These are phyloP conservation scores for Dysmachus trigonus DNA, from an alignment of 2,888 invertebrate species.

Conservation along the genomic window DNA sequence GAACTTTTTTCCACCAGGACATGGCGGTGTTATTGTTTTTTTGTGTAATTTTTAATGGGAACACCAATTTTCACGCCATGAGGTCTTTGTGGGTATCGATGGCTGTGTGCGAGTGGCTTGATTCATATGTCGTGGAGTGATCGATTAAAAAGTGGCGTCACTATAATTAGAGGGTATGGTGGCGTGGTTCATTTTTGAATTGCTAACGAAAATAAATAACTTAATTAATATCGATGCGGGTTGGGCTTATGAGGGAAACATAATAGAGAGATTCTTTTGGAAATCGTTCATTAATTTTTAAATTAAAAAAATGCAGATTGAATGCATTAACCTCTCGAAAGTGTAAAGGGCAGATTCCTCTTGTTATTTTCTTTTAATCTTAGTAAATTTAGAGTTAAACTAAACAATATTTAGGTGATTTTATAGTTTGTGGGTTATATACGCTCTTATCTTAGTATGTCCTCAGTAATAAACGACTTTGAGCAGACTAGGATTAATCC, in stretches of 20 bases:
- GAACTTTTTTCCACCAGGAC: not conserved
- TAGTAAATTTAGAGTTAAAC: too few relatives aligned
- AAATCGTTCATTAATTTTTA: not conserved
- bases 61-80: conserved; percentile 15
- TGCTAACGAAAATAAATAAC: not conserved
- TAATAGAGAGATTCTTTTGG: not conserved
- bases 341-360: not conserved
- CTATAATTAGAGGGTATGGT: not conserved
- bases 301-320: not conserved
- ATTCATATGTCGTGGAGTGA: not conserved
- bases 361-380: too few relatives aligned
- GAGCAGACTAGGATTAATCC: too few relatives aligned
- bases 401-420: too few relatives aligned
- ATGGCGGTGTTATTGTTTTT: not conserved
- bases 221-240: not conserved
- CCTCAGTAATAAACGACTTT: too few relatives aligned
- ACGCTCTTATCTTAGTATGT: too few relatives aligned
- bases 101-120: not conserved
- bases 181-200: not conserved
- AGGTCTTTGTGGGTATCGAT: not conserved
- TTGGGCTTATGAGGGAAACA: not conserved
- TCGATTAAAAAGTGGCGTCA: not conserved
- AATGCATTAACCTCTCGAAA: not conserved
- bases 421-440: too few relatives aligned
- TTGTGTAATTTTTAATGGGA: conserved; percentile 11